These are phyloP conservation scores for Drosophila nebulosa DNA, from an alignment of 1,140 invertebrate genomes.

Conservation along the genomic window DNA sequence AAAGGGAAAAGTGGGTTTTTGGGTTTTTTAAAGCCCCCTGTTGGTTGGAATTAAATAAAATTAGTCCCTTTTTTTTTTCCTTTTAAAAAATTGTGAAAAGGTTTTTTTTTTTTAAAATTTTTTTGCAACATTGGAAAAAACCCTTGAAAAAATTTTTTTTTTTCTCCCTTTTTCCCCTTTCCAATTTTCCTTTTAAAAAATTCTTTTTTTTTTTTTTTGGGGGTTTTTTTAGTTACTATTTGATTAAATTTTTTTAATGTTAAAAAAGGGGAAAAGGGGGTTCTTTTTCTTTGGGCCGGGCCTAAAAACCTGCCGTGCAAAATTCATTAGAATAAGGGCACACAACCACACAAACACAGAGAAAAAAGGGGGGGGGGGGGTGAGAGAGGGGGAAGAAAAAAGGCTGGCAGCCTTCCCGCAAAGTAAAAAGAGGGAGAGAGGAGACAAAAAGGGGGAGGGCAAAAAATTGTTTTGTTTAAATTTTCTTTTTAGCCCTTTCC, in stretches of 20 bases:
- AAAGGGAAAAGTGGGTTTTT: too few species aligned
- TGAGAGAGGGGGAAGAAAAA: neutral
- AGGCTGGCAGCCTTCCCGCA: neutral
- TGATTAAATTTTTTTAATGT: slow-evolving; percentile 19
- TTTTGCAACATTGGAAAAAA: too few species aligned
- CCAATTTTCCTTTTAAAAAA: too few species aligned
- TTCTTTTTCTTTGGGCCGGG: neutral
- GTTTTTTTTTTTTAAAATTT: too few species aligned
- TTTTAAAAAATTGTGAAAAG: too few species aligned
- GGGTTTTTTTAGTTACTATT: neutral
- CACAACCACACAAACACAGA: slow-evolving; percentile 5
- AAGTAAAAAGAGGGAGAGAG: neutral
- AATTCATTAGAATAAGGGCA: slow-evolving; percentile 79
- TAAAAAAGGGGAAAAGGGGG: neutral
- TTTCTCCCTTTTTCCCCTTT: too few species aligned
- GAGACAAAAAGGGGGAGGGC: neutral
- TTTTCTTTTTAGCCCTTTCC: slow-evolving; percentile 75
- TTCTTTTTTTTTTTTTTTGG: neutral
- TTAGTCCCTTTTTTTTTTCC: too few species aligned
- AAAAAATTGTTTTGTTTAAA: slow-evolving; percentile 79
- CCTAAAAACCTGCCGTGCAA: slow-evolving; percentile 62
- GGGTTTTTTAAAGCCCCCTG: too few species aligned
- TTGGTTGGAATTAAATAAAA: too few species aligned
- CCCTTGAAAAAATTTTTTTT: too few species aligned
- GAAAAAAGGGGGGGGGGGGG: too few species aligned